Percentiles rank a stretch among this genome's conserved stretches.
These are phyloP conservation scores for Sebastes iracundus DNA, from an alignment of 2,797 vertebrate species.

Conservation along the genomic window DNA sequence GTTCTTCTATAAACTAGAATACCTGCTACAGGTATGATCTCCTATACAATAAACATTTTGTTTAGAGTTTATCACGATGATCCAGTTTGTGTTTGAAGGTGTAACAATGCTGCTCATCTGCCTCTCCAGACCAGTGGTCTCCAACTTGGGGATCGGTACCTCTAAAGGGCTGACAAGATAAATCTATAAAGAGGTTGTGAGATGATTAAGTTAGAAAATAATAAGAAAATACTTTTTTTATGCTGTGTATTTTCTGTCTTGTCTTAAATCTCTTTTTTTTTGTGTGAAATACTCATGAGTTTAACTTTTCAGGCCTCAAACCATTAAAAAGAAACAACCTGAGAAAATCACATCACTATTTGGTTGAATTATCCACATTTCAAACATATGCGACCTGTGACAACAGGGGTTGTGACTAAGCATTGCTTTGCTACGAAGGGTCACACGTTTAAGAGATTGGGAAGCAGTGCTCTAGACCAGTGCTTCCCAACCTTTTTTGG, in stretches of 20 bases:
- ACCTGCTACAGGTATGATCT: slow-evolving; percentile 90
- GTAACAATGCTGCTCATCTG: not conserved
- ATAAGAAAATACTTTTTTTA: not conserved
- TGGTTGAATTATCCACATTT: not conserved
- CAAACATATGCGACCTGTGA: not conserved
- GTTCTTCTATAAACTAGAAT: slow-evolving; percentile 96
- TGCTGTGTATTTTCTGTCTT: not conserved
- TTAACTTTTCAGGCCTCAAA: not conserved
- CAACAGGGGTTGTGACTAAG: not conserved
- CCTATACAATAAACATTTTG: not conserved
- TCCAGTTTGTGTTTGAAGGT: not conserved
- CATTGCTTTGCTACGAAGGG: not conserved
- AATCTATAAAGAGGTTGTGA: not conserved
- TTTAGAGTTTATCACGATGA: not conserved
- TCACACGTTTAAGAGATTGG: not conserved
- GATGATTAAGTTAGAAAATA: not conserved
- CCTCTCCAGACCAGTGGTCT: not conserved
- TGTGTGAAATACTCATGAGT: not conserved
- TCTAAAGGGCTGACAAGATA: not conserved
- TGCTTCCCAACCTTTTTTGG: not conserved
- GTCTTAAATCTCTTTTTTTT: not conserved
- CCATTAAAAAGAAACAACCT: not conserved
- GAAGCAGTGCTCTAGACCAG: not conserved
- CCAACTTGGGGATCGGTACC: no score
- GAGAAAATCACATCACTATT: not conserved